Conservation (phyloP, 2,797 vertebrate species). For the Malurus leucopterus region DNA sequence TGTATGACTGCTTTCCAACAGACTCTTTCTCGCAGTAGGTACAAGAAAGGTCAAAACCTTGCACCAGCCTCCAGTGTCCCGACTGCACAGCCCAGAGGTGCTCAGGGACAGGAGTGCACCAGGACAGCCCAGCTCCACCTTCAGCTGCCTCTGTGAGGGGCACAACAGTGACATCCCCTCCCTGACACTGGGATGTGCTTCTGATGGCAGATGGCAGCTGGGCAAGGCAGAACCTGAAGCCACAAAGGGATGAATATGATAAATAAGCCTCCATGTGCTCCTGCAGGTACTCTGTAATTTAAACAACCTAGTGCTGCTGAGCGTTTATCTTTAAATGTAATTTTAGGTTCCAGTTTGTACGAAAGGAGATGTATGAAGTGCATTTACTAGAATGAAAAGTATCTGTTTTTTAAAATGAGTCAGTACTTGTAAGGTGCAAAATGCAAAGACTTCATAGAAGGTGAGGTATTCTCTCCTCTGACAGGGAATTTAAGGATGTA, state of each 20-base stretch:
- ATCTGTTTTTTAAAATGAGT: neutral
- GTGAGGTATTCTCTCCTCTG: slow-evolving; percentile 11
- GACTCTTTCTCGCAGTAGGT: neutral
- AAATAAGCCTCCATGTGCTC: neutral
- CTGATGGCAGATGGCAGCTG: neutral
- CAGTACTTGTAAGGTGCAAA: slow-evolving; percentile 37
- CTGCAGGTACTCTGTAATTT: neutral
- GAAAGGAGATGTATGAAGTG: slow-evolving; percentile 17
- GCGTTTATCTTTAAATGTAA: slow-evolving; percentile 5
- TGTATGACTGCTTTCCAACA: neutral
- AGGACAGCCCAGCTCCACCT: neutral
- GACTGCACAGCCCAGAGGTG: neutral
- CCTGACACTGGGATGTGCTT: too few species aligned
- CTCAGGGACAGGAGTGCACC: neutral
- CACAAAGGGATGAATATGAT: neutral
- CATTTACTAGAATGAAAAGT: slow-evolving; percentile 34
- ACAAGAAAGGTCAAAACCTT: neutral
- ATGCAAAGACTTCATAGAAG: slow-evolving; percentile 37
- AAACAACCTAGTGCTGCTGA: neutral
- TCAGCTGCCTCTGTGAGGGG: neutral
- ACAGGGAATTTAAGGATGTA: slow-evolving; percentile 24
- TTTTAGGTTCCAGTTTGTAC: neutral
- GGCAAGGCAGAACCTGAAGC: neutral
- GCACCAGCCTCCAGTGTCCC: fast-evolving
- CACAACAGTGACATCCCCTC: fast-evolving